phyloP scores from a whole-genome alignment of 1,140 invertebrate genomes.

The Macrostomum lignano region DNA sequence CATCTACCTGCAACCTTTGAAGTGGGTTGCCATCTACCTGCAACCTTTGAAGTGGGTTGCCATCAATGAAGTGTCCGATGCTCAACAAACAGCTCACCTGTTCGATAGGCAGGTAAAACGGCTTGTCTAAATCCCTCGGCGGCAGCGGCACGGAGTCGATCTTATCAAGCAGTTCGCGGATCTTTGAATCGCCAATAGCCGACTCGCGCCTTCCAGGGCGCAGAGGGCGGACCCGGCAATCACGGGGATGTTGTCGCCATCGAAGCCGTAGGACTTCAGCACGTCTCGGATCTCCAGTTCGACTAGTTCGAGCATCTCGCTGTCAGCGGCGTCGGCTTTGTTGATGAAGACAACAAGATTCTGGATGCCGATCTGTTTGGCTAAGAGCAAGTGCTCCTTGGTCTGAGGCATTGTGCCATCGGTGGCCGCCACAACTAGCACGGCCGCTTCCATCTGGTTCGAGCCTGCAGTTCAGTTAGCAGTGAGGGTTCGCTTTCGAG shows the following conservation, averaged over 20 bases:
- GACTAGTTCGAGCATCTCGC: conserved; percentile 73
- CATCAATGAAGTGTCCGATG: neutral
- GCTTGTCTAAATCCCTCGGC: conserved; percentile 61
- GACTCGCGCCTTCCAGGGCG: conserved; percentile 39
- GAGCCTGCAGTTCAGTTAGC: too few species aligned
- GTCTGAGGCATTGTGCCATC: conserved; percentile 98
- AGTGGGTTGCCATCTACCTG: neutral
- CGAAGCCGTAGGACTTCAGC: conserved; percentile 52
- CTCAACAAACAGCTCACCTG: neutral
- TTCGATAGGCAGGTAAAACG: conserved; percentile 58
- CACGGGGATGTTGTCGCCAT: conserved; percentile 45
- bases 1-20: too few species aligned
- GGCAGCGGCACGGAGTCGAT: conserved; percentile 55
- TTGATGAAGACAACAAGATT: conserved; percentile 80
- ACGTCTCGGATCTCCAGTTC: conserved; percentile 82
- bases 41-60: neutral
- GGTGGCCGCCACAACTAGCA: conserved; percentile 86
- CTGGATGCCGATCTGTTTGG: conserved; percentile 75
- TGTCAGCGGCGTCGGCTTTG: conserved; percentile 67
- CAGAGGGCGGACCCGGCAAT: conserved; percentile 56
- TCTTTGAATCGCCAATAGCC: conserved; percentile 49
- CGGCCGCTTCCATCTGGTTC: conserved; percentile 98
- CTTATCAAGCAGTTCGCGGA: conserved; percentile 72
- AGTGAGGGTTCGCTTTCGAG: too few species aligned
- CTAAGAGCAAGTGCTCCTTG: conserved; percentile 74